Evolutionary conservation across 1,140 invertebrate genomes (phyloP).

Genomic region (Atopsyche davidsoni): DNA sequence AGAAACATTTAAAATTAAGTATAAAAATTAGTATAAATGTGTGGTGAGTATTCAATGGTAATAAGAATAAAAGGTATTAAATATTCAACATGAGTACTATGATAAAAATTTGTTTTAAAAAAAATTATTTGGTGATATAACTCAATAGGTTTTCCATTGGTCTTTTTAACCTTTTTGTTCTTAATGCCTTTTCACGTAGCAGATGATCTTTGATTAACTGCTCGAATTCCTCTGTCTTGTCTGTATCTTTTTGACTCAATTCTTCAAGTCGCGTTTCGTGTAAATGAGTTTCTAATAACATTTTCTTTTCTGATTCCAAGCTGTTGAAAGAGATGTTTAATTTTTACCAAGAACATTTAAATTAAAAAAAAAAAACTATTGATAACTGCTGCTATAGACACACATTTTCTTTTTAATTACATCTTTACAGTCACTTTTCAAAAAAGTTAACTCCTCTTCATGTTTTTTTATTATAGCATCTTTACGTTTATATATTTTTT

Average conservation of each 20-base stretch:
- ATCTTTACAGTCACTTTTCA: slow-evolving; percentile 37
- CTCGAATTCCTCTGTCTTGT: slow-evolving; percentile 37
- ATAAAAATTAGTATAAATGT: too few species aligned
- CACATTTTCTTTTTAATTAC: slow-evolving; percentile 46
- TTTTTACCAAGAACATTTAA: too few species aligned
- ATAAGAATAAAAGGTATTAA: too few species aligned
- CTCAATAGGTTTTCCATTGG: neutral
- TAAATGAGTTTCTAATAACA: slow-evolving; percentile 38
- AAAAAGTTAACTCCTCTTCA: slow-evolving; percentile 36
- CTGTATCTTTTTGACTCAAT: slow-evolving; percentile 41
- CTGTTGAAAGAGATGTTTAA: slow-evolving; percentile 30
- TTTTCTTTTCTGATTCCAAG: slow-evolving; percentile 44
- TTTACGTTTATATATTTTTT: slow-evolving; percentile 38
- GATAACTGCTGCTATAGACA: slow-evolving; percentile 15
- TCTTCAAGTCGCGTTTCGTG: slow-evolving; percentile 41
- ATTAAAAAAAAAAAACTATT: slow-evolving; percentile 1
- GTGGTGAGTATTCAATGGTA: too few species aligned
- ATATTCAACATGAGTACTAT: too few species aligned
- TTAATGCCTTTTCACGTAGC: slow-evolving; percentile 42
- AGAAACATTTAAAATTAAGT: too few species aligned
- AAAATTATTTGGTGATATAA: neutral
- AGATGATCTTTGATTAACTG: slow-evolving; percentile 36
- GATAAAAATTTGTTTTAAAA: too few species aligned
- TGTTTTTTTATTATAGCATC: slow-evolving; percentile 36
- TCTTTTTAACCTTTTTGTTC: slow-evolving; percentile 36